Conservation (phyloP, 2,888 invertebrate genomes). For the Ormyrus pomaceus region DNA sequence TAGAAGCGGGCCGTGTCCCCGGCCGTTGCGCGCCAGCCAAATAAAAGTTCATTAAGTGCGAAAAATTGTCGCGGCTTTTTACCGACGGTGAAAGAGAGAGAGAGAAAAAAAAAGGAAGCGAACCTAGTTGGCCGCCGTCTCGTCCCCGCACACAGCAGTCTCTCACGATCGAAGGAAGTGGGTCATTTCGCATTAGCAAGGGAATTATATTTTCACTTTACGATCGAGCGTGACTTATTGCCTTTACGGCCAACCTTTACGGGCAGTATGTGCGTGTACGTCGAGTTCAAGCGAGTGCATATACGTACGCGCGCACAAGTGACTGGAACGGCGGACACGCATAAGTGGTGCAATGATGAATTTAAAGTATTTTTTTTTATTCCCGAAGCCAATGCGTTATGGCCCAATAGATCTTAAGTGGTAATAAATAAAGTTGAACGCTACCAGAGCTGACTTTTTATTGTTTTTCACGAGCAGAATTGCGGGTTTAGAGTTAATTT, state of each 20-base stretch:
- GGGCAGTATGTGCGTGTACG: background rate
- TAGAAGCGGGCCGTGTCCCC: constrained; percentile 51
- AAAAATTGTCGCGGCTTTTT: constrained; percentile 28
- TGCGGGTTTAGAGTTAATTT: too few relatives aligned
- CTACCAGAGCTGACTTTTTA: too few relatives aligned
- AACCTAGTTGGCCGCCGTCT: too few relatives aligned
- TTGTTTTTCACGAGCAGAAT: too few relatives aligned
- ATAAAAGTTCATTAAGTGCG: constrained; percentile 69
- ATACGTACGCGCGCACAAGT: too few relatives aligned
- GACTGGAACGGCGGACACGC: background rate
- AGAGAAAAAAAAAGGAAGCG: constrained; percentile 1
- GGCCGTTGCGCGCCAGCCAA: constrained; percentile 63
- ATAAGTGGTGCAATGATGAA: too few relatives aligned
- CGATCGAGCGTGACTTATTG: constrained; percentile 45
- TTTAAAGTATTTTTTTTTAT: background rate
- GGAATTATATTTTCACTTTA: constrained; percentile 46
- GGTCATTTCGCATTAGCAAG: constrained; percentile 47
- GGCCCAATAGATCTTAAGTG: too few relatives aligned
- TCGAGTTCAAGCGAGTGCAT: too few relatives aligned
- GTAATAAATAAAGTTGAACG: too few relatives aligned
- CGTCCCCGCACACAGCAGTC: background rate
- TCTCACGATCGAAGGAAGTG: constrained; percentile 38
- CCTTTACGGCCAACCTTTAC: constrained; percentile 1
- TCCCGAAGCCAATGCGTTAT: background rate
- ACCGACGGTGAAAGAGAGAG: background rate